phyloP scores from a whole-genome alignment of 2,113 vertebrate genomes.

The Morone chrysops region DNA sequence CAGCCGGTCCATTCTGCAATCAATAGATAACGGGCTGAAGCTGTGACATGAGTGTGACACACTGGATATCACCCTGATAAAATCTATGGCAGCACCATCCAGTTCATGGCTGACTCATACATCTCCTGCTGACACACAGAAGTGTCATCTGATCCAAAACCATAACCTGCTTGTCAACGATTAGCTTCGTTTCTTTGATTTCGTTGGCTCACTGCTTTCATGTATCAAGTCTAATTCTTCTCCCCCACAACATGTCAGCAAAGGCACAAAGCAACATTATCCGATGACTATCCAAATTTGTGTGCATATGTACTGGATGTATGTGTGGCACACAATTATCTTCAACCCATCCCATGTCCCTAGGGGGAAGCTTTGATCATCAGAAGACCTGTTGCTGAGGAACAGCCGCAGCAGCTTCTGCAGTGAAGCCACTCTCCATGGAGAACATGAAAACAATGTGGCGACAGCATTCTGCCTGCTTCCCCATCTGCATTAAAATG shows the following conservation, averaged over 20 bases:
- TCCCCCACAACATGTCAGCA: not conserved
- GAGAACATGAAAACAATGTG: not conserved
- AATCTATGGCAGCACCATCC: not conserved
- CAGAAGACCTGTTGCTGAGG: slow-evolving; percentile 23
- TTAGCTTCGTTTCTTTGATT: not conserved
- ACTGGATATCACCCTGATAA: not conserved
- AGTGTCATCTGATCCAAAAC: not conserved
- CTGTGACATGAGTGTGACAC: not conserved
- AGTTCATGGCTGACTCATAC: not conserved
- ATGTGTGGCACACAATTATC: not conserved
- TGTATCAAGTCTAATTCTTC: not conserved
- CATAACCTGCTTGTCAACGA: slow-evolving; percentile 3
- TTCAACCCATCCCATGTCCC: not conserved
- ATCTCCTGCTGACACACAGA: not conserved
- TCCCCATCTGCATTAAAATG: not conserved
- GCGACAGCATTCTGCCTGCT: not conserved
- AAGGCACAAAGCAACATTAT: rapidly evolving
- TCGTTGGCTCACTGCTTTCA: not conserved
- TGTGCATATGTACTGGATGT: not conserved
- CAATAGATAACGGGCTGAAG: not conserved
- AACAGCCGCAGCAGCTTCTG: slow-evolving; percentile 5
- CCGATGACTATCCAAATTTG: not conserved
- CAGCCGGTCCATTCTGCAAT: not conserved
- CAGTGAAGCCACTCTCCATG: not conserved
- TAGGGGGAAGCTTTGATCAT: slow-evolving; percentile 4